Base-by-base conservation (phyloP, 2,113 vertebrate genomes). In the Solea solea region DNA sequence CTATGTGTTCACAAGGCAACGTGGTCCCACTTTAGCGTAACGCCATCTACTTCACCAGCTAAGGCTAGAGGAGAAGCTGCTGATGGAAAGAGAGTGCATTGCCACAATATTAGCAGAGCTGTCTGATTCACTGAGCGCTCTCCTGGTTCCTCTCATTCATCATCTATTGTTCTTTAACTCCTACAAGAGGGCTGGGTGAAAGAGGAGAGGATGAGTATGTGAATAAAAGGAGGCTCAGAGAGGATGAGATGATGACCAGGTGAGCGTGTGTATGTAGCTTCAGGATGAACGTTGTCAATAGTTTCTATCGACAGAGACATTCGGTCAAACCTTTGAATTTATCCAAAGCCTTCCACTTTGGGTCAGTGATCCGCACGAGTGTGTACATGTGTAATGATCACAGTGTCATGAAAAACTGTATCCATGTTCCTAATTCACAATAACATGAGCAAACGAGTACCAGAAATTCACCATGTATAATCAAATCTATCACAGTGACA, bases 161-260 rank as follows among this genome's bases (percentile, higher is more conserved):
- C 79, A 82, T 71, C 67, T 44, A 69, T 79, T 86, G 81, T 87
- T 84, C 65, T 58, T 52, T 62, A 64, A 60, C 83, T 69, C 85
- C 81, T 79, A 79, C 83, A 25, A 74, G 41, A 71, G 57, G 69
- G 21, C 21, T 21, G 21, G 21, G 21, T 21, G 40, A 68, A 68
- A 77, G 49, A 46, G 41, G 45, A 58, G 58, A 78, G 60, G 67
- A 80, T 76, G 74, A 78, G 48, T 14, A 5, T 6, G 48, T 64
- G 78, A 11, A 80, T 51, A 72, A 72, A 59, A 8, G 42, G 28
- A 51, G 52, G 41, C 40, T 69, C 34, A 40, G 61, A 59, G 63
- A 69, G 66, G 49, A 72, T 74, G 48, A 78, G 57, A 70, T 4
- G 1, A 53, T 21, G 21, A 21, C 21, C 21, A 21, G 21, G 68